phyloP scores from a whole-genome alignment of 2,888 invertebrate genomes.

The Euproctis similis region DNA sequence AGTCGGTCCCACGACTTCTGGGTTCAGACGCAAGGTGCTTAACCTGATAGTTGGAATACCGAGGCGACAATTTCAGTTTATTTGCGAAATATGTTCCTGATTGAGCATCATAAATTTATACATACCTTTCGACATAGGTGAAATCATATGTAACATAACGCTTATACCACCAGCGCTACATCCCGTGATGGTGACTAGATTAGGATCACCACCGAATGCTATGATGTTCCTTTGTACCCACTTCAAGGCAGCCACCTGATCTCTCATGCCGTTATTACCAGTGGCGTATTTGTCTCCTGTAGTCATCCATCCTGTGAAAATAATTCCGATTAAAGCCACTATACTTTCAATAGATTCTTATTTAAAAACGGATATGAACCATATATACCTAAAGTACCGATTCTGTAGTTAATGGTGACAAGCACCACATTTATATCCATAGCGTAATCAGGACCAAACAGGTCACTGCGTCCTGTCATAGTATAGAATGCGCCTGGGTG shows the following conservation, averaged over 20 bases:
- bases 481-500: constrained; percentile 80
- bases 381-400: constrained; percentile 64
- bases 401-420: constrained; percentile 79
- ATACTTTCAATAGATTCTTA: too few relatives aligned
- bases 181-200: constrained; percentile 78
- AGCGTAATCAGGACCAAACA: constrained; percentile 77
- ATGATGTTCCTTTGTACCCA: constrained; percentile 82
- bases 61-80: too few relatives aligned
- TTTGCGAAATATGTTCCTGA: too few relatives aligned
- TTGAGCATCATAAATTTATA: too few relatives aligned
- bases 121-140: constrained; percentile 78
- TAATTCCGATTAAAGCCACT: not conserved
- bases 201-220: constrained; percentile 81
- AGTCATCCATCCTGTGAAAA: constrained; percentile 73
- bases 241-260: constrained; percentile 79
- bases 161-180: constrained; percentile 74
- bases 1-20: too few relatives aligned
- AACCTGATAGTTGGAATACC: too few relatives aligned
- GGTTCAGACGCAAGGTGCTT: too few relatives aligned
- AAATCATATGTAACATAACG: constrained; percentile 73
- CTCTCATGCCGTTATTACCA: constrained; percentile 81
- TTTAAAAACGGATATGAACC: too few relatives aligned
- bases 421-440: constrained; percentile 79
- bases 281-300: constrained; percentile 80
- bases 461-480: constrained; percentile 40